Conservation (phyloP, 2,797 vertebrate species). For the Octomys mimax region DNA sequence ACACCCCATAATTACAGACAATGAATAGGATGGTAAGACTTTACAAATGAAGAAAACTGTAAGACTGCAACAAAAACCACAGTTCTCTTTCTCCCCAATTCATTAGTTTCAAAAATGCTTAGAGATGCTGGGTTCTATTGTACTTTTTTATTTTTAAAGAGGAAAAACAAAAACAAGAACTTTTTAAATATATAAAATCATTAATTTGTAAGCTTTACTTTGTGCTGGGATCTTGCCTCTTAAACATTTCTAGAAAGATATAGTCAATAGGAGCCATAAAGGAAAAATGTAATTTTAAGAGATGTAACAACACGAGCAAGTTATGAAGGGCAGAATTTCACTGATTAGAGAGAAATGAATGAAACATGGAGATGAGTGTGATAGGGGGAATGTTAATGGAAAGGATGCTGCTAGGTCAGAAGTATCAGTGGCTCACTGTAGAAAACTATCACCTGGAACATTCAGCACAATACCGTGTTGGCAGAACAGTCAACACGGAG, state of each 20-base stretch:
- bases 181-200: constrained; percentile 1
- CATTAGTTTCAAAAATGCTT: constrained; percentile 29
- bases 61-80: background rate
- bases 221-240: background rate
- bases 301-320: background rate
- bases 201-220: constrained; percentile 24
- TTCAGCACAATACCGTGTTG: background rate
- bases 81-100: background rate
- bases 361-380: background rate
- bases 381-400: constrained; percentile 46
- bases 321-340: constrained; percentile 54
- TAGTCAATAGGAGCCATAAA: background rate
- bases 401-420: constrained; percentile 43
- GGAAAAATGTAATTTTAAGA: background rate
- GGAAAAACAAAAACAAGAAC: too few relatives aligned
- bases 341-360: constrained; percentile 49
- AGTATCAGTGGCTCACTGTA: background rate
- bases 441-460: background rate
- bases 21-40: background rate
- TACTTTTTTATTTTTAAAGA: background rate
- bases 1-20: constrained; percentile 17
- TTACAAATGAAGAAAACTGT: constrained; percentile 24
- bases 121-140: constrained; percentile 24
- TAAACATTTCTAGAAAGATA: constrained; percentile 22
- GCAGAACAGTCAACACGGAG: background rate